These are phyloP conservation scores for Lagothrix lagotricha DNA, from an alignment of 2,797 vertebrate species.

Conservation along the genomic window DNA sequence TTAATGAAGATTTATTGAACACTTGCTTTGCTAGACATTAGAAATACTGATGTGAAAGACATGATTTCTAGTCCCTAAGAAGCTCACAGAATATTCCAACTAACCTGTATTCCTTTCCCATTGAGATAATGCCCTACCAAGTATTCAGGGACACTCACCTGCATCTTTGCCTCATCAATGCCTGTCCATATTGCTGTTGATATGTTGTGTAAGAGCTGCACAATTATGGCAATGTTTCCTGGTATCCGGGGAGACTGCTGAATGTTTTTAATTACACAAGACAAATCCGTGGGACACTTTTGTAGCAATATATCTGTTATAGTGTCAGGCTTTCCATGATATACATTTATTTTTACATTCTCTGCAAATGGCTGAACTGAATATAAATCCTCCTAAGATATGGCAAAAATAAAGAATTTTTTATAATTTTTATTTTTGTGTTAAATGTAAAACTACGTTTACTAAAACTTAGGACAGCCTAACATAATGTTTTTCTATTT, in stretches of 20 bases:
- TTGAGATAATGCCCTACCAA: fast-evolving
- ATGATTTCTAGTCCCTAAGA: background rate
- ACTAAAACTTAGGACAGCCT: background rate
- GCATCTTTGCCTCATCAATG: slow-evolving; percentile 79
- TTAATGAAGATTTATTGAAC: background rate
- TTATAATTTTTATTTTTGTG: background rate
- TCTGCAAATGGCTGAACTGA: fast-evolving
- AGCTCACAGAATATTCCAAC: background rate
- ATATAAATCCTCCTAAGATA: background rate
- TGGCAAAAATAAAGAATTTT: background rate
- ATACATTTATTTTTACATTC: no score
- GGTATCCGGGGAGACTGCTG: slow-evolving; percentile 79
- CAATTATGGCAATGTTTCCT: slow-evolving; percentile 83
- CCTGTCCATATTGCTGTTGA: slow-evolving; percentile 43
- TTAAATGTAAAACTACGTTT: background rate
- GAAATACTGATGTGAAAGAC: background rate
- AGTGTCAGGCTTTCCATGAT: background rate
- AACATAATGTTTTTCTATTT: background rate
- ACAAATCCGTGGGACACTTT: slow-evolving; percentile 80
- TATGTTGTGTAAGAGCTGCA: slow-evolving; percentile 81
- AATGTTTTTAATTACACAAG: slow-evolving; percentile 79
- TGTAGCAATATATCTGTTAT: slow-evolving; percentile 54
- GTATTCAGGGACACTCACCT: slow-evolving; percentile 64
- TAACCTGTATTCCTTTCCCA: background rate
- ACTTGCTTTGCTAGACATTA: background rate